Conservation (phyloP, 1,140 invertebrate species). For the Trinorchestia longiramus region DNA sequence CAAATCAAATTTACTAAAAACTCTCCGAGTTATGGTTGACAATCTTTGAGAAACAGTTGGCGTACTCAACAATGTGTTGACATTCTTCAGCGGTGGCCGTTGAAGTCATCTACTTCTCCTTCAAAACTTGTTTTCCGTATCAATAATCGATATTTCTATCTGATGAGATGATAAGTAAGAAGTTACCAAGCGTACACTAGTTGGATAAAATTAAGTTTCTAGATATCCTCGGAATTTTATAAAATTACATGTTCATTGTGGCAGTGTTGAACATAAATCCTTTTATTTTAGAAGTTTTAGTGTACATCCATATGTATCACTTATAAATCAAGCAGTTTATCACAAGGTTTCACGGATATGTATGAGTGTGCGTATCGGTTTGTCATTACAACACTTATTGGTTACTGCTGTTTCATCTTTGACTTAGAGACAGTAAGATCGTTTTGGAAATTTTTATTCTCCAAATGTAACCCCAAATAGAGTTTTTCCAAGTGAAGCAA, state of each 20-base stretch:
- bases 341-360: no score
- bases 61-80: not conserved
- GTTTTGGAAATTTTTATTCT: no score
- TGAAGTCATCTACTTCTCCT: not conserved
- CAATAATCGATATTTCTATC: not conserved
- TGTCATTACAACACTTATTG: no score
- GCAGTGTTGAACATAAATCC: not conserved
- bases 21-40: not conserved
- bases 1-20: not conserved
- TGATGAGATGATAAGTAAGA: not conserved
- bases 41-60: not conserved
- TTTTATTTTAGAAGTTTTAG: not conserved
- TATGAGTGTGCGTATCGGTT: no score
- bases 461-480: not conserved
- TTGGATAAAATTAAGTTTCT: not conserved
- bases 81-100: not conserved
- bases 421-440: no score
- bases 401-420: no score
- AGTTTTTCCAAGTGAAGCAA: not conserved
- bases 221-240: not conserved
- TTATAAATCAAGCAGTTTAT: not conserved
- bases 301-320: not conserved
- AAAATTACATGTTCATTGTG: not conserved
- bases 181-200: not conserved
- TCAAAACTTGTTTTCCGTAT: not conserved